Base-by-base conservation (phyloP, 2,113 vertebrate genomes). In the Pelmatolapia mariae region DNA sequence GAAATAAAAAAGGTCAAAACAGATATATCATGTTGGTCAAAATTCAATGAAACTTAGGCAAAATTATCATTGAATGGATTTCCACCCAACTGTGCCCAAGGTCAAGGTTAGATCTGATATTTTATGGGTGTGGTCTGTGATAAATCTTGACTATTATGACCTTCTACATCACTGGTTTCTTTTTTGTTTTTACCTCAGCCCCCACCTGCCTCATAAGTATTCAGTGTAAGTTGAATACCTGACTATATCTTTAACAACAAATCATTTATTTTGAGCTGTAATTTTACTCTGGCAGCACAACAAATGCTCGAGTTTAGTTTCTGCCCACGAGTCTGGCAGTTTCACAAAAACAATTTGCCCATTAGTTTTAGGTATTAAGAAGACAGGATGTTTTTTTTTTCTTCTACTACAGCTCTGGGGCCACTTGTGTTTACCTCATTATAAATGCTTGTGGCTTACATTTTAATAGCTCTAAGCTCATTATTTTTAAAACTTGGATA, bases 281-380 rank as follows among this genome's bases (percentile, higher is more conserved):
- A 31, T 57, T 87, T 85, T 87, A 36, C 79, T 78, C 52, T 40
- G 86, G 71, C 68, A 83, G 85, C 19, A 24, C n/a, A 93, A 86
- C 80, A 90, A 92, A 87, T 87, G 61, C 56, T 85, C 8, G 78
- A 85, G 92, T 92, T 66, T 87, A 68, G 84, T 79, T 90, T 22
- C 90, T 86, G 85, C 89, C 94, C 84, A 87, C 86, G 6, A 88
- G 71, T 89, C 86, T 91, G 86, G 83, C 85, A 89, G 85, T 84
- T 83, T 89, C 84, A 56, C 47, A 26, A 73, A 92, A 91, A 87
- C 79, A 84, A 87, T 87, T 89, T 84, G 26, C 85, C 73, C 63
- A 86, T 93, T 93, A 88, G 81, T 87, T 71, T 86, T 63, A 82
- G 81, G 45, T 90, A 91, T 90, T 87, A 92, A 87, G 82, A 81